Evolutionary conservation across 2,888 invertebrate genomes (phyloP), one percentile per base, ranked within the genome.

Genomic region (Tetranychus piercei): DNA sequence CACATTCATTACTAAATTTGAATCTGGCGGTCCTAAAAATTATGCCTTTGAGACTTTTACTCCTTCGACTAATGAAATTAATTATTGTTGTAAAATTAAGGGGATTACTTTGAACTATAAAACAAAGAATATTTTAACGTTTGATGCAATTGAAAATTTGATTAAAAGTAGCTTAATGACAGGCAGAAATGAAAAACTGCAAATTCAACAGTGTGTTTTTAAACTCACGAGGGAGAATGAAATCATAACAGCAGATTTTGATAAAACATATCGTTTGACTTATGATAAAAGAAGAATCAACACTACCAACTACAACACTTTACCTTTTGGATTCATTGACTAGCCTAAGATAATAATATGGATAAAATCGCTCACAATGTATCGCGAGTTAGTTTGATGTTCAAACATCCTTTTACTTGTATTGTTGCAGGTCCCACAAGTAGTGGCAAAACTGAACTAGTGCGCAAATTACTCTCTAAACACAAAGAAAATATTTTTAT

Each of bases 391-490:
- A 34, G 34, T 3, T 34, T 34, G 3, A 8, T 23, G 7, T 73
- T 73, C 18, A 66, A 73, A 5, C 73, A 73, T 23, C 73, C 73
- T n/a, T 73, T 73, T n/a, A 73, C 73, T 5, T 64, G 34, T 23
- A 65, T 73, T 44, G 9, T 65, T 23, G 73, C 73, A 15, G 73
- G 73, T 9, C 73, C 65, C 3, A 73, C 73, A 43, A 66, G 73
- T 73, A 65, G 73, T 67, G 73, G 73, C 43, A 73, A 73, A 67
- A 73, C 73, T 8, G 66, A 20, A 22, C 43, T 73, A 34, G 67
- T 73, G 9, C 23, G 73, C 20, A 11, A 65, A 15, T 66, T 73
- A 7, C 9, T 73, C 1, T 66, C 43, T 23, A 66, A 65, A n/a
- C n/a, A 66, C 34, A 73, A 34, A 15, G 9, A 11, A 22, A 65